A percentile compares a stretch with the other conserved stretches of the same genome.
Conservation (phyloP, 1,140 invertebrate species). For the Panagrolaimus sp. region DNA sequence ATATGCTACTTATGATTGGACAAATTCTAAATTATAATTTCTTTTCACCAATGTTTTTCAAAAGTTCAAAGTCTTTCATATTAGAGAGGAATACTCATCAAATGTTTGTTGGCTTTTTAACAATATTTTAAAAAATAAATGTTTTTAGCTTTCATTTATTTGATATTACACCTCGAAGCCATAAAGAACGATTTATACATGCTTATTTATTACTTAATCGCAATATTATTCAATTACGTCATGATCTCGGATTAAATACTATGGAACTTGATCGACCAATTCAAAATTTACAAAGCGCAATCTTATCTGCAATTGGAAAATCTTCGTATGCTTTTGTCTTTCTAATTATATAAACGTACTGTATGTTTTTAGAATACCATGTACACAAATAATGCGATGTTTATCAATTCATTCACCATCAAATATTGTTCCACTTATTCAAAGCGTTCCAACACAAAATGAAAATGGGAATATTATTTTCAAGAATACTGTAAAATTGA, state of each 20-base stretch:
- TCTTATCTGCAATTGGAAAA: conserved; percentile 28
- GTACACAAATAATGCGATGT: not conserved
- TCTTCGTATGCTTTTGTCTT: conserved; percentile 14
- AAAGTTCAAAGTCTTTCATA: conserved; percentile 29
- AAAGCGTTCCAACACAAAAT: conserved; percentile 10
- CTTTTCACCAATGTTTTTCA: conserved; percentile 30
- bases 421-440: not conserved
- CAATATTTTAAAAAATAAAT: no score
- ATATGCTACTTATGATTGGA: conserved; percentile 30
- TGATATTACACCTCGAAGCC: conserved; percentile 12
- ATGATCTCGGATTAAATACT: conserved; percentile 36
- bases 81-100: conserved; percentile 16
- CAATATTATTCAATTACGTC: conserved; percentile 39
- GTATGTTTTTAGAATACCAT: conserved; percentile 1
- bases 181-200: conserved; percentile 22
- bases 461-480: not conserved
- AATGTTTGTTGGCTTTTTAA: conserved; percentile 18
- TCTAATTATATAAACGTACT: not conserved
- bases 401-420: not conserved
- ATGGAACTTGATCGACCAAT: conserved; percentile 25
- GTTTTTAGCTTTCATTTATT: conserved; percentile 18
- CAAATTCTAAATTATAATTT: conserved; percentile 25
- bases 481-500: no score
- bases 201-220: conserved; percentile 32
- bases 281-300: conserved; percentile 25